phyloP scores from a whole-genome alignment of 2,888 invertebrate species.

The Seladonia tumulorum region DNA sequence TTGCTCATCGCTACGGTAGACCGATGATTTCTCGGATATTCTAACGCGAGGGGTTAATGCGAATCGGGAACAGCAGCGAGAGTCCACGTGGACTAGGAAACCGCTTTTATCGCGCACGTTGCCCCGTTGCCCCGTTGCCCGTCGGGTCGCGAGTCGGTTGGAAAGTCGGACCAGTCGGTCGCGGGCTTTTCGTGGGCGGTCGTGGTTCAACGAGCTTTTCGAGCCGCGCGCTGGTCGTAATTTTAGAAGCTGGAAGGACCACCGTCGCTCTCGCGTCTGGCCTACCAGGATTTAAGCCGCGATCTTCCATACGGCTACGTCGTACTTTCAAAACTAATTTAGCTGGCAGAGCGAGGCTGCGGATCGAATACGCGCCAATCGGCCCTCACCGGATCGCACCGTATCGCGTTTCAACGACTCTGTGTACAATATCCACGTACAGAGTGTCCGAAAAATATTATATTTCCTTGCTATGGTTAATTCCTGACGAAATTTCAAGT shows the following conservation, averaged over 20 bases:
- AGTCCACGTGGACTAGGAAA: not conserved
- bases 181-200: conserved; percentile 25
- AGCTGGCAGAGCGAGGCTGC: too few species aligned
- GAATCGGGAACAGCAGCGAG: conserved; percentile 1
- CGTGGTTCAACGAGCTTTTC: conserved; percentile 57
- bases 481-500: too few species aligned
- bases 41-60: not conserved
- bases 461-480: too few species aligned
- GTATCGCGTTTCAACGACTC: too few species aligned
- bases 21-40: not conserved
- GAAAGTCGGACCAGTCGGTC: conserved; percentile 13
- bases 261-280: conserved; percentile 32
- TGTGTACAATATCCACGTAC: too few species aligned
- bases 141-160: not conserved
- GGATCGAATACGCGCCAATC: too few species aligned
- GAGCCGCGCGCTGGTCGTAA: conserved; percentile 46
- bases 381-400: too few species aligned
- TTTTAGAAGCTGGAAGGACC: conserved; percentile 58
- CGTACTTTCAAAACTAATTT: too few species aligned
- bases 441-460: too few species aligned
- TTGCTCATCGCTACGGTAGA: too few species aligned
- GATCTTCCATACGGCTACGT: not conserved
- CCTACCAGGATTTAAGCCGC: conserved; percentile 1
- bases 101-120: not conserved
- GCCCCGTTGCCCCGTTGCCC: not conserved